These are phyloP conservation scores for Netelia fuscicornis DNA, from an alignment of 2,888 invertebrate species.

Conservation along the genomic window DNA sequence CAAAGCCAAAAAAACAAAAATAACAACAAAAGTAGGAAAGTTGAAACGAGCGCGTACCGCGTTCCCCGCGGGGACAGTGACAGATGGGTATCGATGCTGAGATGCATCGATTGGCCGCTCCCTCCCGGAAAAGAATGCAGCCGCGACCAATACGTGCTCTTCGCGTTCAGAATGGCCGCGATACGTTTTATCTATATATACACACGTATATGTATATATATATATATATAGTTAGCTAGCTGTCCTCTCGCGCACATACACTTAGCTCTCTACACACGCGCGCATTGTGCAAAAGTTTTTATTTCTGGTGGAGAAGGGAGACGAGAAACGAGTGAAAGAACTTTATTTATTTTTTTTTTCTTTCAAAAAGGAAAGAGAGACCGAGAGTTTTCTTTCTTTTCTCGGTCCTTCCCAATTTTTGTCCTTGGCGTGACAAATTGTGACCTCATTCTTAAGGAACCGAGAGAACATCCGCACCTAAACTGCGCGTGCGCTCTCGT, in stretches of 20 bases:
- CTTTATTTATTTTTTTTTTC: background rate
- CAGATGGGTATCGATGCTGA: conserved; percentile 84
- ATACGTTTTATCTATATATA: conserved; percentile 58
- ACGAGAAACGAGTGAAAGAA: conserved; percentile 21
- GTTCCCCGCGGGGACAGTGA: conserved; percentile 82
- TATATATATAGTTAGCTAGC: conserved; percentile 15
- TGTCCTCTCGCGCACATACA: background rate
- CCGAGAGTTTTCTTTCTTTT: conserved; percentile 68
- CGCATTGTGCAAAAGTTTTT: conserved; percentile 23
- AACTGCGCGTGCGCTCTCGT: conserved; percentile 47
- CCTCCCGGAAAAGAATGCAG: conserved; percentile 84
- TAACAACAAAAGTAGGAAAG: conserved; percentile 49
- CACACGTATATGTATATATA: conserved; percentile 39
- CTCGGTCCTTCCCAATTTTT: conserved; percentile 70
- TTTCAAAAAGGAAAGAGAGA: too few species aligned
- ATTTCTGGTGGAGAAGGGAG: background rate
- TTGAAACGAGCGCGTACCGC: conserved; percentile 61
- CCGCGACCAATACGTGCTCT: conserved; percentile 83
- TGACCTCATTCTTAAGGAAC: conserved; percentile 80
- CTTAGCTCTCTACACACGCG: conserved; percentile 12
- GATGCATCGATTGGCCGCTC: conserved; percentile 85
- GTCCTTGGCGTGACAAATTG: conserved; percentile 80
- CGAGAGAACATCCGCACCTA: conserved; percentile 61
- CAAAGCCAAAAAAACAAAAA: conserved; percentile 44
- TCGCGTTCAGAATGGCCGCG: conserved; percentile 83